Base-by-base conservation (phyloP, 2,888 invertebrate genomes). In the Pachycephus smyrnensis region DNA sequence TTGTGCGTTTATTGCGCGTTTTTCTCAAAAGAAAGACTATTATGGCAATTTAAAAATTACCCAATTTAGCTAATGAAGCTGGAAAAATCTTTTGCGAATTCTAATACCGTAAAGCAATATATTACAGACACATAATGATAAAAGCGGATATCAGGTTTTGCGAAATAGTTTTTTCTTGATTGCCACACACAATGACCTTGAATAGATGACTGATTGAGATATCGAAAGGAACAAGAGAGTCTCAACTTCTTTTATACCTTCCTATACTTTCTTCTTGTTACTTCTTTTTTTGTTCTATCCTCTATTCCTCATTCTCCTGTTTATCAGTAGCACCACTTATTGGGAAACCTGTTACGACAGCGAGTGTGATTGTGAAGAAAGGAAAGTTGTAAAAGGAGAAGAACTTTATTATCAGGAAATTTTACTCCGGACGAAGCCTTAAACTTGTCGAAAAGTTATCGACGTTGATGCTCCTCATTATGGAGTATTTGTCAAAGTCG, bases 341-440 rank as follows among this genome's bases (percentile, higher is more conserved):
- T 33, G 71, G 75, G n/a, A 36, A 68, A 23, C 23, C 55, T 55
- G 36, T 40, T 37, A 73, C 79, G 80, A 78, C 79, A 81, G 81
- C 77, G 82, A 84, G 84, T 85, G 84, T 86, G 82, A 86, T 87
- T 81, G 80, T 75, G 77, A 81, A 35, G 75, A 76, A 69, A 75
- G 75, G 73, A 80, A 80, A 81, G 79, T 78, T 76, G 68, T 40
- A 75, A 75, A 55, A 68, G 79, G 79, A 73, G 80, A 77, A 75
- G 76, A 87, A 87, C 84, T 87, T 87, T 82, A 85, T 88, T 88
- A 88, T 86, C 84, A 84, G 83, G 76, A 81, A 85, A 88, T 84
- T 85, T 55, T 80, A 83, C 84, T 83, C 82, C 82, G 75, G 82
- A 84, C 85, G 83, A 85, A 87, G 84, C 85, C 86, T 85, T 87